Conservation (phyloP, 2,797 vertebrate genomes). For the Synaphobranchus kaupii region DNA sequence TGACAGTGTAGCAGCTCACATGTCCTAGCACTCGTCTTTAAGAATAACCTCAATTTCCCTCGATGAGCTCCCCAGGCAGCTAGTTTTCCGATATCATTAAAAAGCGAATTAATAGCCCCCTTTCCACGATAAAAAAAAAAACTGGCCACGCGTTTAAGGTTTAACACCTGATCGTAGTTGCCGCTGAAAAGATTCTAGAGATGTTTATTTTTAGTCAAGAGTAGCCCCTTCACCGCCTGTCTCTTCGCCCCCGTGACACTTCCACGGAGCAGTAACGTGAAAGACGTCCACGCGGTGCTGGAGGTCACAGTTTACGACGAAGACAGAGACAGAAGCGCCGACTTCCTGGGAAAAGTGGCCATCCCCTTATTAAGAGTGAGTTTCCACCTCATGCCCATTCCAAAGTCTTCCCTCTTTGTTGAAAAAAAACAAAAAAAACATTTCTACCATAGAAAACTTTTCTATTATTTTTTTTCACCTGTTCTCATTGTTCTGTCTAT, state of each 20-base stretch:
- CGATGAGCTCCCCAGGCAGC: neutral
- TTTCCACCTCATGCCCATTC: constrained; percentile 37
- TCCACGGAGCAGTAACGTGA: constrained; percentile 75
- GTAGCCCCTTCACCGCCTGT: neutral
- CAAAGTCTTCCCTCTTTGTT: neutral
- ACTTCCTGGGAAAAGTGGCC: constrained; percentile 85
- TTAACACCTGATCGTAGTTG: neutral
- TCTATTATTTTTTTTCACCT: neutral
- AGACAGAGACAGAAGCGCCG: constrained; percentile 80
- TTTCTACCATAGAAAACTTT: neutral
- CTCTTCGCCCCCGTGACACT: constrained; percentile 30
- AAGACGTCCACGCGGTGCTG: constrained; percentile 83
- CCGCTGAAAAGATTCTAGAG: neutral
- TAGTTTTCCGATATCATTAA: constrained; percentile 8
- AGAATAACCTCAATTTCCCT: constrained; percentile 17
- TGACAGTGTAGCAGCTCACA: neutral
- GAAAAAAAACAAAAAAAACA: no score
- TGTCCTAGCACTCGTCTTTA: neutral
- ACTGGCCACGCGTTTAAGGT: neutral
- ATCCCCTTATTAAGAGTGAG: constrained; percentile 83
- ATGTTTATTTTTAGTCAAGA: constrained; percentile 3
- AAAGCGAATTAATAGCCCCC: neutral
- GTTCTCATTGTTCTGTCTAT: neutral
- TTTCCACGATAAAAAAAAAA: neutral
- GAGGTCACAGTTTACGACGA: constrained; percentile 85